Percentiles rank a stretch among this genome's conserved stretches.
Conservation (phyloP, 2,797 vertebrate genomes). For the Typhlichthys subterraneus region DNA sequence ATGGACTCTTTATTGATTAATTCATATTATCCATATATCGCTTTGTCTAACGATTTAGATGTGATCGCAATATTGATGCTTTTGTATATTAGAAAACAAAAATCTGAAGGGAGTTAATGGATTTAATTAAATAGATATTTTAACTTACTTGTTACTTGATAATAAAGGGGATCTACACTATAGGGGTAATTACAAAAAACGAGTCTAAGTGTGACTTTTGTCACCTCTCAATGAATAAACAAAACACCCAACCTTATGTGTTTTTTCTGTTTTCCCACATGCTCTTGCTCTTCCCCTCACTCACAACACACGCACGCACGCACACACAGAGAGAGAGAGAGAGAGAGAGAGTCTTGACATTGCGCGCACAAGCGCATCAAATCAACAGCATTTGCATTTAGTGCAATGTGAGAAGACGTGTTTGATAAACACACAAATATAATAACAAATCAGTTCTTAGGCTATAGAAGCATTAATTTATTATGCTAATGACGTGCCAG, state of each 20-base stretch:
- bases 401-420: no score
- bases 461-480: not conserved
- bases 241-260: not conserved
- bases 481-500: not conserved
- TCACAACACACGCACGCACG: not conserved
- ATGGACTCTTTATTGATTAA: no score
- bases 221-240: constrained; percentile 21
- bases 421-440: not conserved
- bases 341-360: no score
- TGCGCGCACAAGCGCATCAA: not conserved
- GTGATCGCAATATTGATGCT: no score
- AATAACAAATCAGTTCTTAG: not conserved
- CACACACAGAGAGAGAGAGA: not conserved
- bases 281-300: not conserved
- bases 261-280: not conserved
- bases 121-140: not conserved
- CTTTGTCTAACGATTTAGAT: no score
- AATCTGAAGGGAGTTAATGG: not conserved
- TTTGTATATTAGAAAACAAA: no score
- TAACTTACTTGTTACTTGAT: not conserved
- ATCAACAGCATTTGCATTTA: no score
- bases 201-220: not conserved
- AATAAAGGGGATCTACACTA: not conserved
- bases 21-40: no score
- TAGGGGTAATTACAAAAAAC: not conserved